Evolutionary conservation across 2,113 vertebrate genomes (phyloP), one percentile per base, ranked within the genome.

Genomic region (Amblyornis subalaris): DNA sequence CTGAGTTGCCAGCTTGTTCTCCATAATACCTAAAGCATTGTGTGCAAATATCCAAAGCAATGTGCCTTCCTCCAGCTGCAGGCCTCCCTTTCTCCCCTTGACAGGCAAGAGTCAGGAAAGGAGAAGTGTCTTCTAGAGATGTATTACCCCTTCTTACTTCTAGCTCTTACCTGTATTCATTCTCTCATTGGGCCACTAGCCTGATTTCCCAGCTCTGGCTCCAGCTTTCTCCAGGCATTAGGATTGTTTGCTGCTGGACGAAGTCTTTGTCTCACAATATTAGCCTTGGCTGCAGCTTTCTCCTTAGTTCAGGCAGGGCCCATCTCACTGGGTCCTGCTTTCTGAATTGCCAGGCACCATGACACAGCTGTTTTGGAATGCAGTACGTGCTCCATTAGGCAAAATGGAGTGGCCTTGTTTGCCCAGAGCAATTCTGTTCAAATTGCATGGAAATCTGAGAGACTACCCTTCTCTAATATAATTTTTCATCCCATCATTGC

Each of bases 1-100:
- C 47, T 47, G 36, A 10, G 28, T 70, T 93, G 79, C 85, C 92
- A 94, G 47, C 26, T 88, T 92, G 51, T 36, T 88, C 75, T 92
- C 51, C 10, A 2, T 16, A 22, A 64, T 21, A 75, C 64, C 44
- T 61, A 57, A 36, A 61, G n/a, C 4, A 40, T 29, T 76, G 31
- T 47, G n/a, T 48, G n/a, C 29, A 61, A 54, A 64, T 44, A 72
- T 40, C 14, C 53, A 75, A 67, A 50, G 25, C 7, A 33, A 48
- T 8, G 31, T 5, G 4, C n/a, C 14, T 9, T 67, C 24, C 16
- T 25, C 83, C 42, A 65, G 71, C 26, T 47, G 58, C 50, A 73
- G 53, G 40, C 17, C 16, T 33, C 4, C 5, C 26, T 17, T 21
- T 82, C 35, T 53, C 9, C 42, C 3, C 25, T 10, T 19, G 33